Evolutionary conservation across 2,797 vertebrate species (phyloP).

Genomic region (Neosilurus mollespiculum): DNA sequence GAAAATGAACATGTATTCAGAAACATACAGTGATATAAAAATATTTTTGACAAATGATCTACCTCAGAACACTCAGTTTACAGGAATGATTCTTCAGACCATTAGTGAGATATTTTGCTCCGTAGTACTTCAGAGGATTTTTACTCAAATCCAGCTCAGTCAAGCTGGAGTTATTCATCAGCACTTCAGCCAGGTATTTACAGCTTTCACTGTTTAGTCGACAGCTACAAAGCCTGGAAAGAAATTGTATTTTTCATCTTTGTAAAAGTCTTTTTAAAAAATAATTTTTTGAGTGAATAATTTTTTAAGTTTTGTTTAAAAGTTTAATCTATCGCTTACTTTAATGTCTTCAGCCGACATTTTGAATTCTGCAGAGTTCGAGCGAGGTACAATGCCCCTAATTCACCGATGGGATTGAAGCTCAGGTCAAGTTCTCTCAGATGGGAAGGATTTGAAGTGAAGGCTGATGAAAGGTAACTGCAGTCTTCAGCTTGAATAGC

Average conservation of each 20-base stretch:
- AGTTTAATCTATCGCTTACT: conserved; percentile 16
- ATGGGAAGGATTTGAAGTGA: conserved; percentile 33
- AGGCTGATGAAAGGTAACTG: conserved; percentile 13
- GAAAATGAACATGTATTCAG: background rate
- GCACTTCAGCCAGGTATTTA: background rate
- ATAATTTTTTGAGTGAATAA: background rate
- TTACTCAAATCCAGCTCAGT: conserved; percentile 47
- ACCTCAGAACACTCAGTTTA: conserved; percentile 44
- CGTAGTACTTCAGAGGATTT: conserved; percentile 23
- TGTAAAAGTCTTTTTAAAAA: background rate
- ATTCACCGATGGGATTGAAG: conserved; percentile 28
- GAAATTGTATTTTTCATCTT: background rate
- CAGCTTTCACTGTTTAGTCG: conserved; percentile 27
- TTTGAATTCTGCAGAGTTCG: conserved; percentile 3
- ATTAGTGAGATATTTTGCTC: conserved; percentile 21
- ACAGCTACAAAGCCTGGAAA: conserved; percentile 36
- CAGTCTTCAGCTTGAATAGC: conserved; percentile 23
- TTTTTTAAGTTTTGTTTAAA: background rate
- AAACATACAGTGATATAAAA: background rate
- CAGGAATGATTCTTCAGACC: conserved; percentile 19
- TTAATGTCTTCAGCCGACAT: conserved; percentile 42
- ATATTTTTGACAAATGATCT: background rate
- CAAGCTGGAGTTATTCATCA: conserved; percentile 29
- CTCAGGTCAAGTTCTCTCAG: conserved; percentile 45
- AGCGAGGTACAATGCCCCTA: background rate